Conservation (phyloP, 2,113 vertebrate genomes). For the Pleuronectes platessa region DNA sequence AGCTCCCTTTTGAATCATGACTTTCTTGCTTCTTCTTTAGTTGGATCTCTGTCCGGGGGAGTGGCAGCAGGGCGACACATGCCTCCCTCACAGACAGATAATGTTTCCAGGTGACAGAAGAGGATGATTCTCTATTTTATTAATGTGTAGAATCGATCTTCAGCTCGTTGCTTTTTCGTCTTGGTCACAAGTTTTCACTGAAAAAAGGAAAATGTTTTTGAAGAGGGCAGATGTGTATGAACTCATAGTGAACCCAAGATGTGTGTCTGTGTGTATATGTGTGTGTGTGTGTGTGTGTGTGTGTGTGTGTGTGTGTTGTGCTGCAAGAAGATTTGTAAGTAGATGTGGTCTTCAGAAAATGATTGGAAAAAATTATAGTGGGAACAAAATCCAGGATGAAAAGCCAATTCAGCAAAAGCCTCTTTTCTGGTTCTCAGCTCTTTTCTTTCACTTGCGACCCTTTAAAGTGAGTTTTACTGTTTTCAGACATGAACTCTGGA, state of each 20-base stretch:
- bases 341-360: neutral
- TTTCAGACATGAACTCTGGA: neutral
- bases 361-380: neutral
- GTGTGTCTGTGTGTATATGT: neutral
- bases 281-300: neutral
- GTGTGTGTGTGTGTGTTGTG: neutral
- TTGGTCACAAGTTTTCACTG: neutral
- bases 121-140: neutral
- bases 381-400: neutral
- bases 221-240: neutral
- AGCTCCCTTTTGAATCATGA: constrained; percentile 25
- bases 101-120: neutral
- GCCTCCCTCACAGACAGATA: neutral
- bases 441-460: neutral
- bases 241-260: neutral
- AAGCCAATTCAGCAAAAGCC: neutral
- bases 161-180: neutral
- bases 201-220: neutral
- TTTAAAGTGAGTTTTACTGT: neutral
- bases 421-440: neutral
- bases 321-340: neutral
- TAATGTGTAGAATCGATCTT: too few species aligned
- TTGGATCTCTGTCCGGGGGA: constrained; percentile 10
- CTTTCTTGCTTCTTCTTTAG: neutral
- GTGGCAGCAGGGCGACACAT: neutral